These are phyloP conservation scores for Alviniconcha marisindica DNA, from an alignment of 1,140 invertebrate genomes.

Conservation along the genomic window DNA sequence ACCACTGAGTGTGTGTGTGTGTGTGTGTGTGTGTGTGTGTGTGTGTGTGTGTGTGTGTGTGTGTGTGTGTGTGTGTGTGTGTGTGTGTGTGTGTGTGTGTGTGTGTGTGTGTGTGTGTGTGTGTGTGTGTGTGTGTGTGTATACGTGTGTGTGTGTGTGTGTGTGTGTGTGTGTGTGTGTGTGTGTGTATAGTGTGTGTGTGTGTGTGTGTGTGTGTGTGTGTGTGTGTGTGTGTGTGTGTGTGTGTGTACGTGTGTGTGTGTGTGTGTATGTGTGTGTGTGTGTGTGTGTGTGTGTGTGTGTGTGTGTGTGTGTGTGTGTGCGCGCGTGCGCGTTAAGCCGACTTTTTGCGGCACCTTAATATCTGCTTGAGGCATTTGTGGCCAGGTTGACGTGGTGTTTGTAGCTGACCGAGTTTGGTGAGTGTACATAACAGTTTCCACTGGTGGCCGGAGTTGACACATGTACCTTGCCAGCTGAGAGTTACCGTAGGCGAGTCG, in stretches of 20 bases:
- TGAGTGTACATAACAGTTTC: too few relatives aligned
- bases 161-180: not conserved
- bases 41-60: too few relatives aligned
- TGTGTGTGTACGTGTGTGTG: not conserved
- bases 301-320: not conserved
- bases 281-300: slow-evolving; percentile 10
- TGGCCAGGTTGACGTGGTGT: too few relatives aligned
- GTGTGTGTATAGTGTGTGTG: not conserved
- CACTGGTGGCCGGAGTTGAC: not conserved
- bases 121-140: not conserved
- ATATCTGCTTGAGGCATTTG: too few relatives aligned
- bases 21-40: slow-evolving; percentile 5
- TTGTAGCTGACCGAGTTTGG: not conserved
- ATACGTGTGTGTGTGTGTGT: not conserved
- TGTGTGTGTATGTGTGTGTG: slow-evolving; percentile 16
- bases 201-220: not conserved
- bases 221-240: not conserved
- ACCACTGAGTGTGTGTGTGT: not conserved
- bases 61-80: not conserved
- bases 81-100: not conserved
- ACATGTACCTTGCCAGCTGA: too few relatives aligned
- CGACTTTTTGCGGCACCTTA: too few relatives aligned
- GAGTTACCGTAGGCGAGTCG: too few relatives aligned
- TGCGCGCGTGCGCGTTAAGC: not conserved
- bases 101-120: slow-evolving; percentile 1